Conservation (phyloP, 2,797 vertebrate genomes). For the Lithobates sylvaticus region DNA sequence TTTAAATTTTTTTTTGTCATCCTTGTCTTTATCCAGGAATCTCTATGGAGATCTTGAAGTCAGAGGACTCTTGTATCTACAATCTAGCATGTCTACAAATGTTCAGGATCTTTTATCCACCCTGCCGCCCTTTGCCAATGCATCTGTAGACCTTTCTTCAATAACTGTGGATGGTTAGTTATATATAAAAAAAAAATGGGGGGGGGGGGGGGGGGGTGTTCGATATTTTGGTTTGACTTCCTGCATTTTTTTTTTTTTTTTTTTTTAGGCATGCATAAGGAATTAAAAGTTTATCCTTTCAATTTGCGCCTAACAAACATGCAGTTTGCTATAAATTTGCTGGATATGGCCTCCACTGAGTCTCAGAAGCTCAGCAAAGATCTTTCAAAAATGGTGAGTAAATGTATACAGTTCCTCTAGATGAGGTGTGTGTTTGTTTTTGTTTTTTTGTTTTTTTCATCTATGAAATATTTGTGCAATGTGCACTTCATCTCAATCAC, state of each 20-base stretch:
- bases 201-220: too few relatives aligned
- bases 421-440: too few relatives aligned
- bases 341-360: constrained; percentile 37
- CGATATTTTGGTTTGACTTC: not conserved
- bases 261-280: constrained; percentile 58
- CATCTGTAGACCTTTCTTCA: constrained; percentile 55
- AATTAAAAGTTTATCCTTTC: constrained; percentile 49
- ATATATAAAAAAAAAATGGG: too few relatives aligned
- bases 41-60: constrained; percentile 51
- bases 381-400: constrained; percentile 56
- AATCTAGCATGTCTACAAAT: not conserved
- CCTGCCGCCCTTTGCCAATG: constrained; percentile 25
- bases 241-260: not conserved
- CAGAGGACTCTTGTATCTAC: constrained; percentile 25
- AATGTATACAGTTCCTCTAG: not conserved
- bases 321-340: constrained; percentile 31
- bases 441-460: too few relatives aligned
- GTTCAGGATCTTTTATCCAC: constrained; percentile 27
- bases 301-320: constrained; percentile 65
- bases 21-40: not conserved
- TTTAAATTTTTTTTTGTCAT: not conserved
- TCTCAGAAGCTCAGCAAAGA: constrained; percentile 57
- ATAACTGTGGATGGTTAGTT: constrained; percentile 65
- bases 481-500: too few relatives aligned
- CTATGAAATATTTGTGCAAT: too few relatives aligned